Conservation (phyloP, 2,113 vertebrate species). For the Epinephelus fuscoguttatus region DNA sequence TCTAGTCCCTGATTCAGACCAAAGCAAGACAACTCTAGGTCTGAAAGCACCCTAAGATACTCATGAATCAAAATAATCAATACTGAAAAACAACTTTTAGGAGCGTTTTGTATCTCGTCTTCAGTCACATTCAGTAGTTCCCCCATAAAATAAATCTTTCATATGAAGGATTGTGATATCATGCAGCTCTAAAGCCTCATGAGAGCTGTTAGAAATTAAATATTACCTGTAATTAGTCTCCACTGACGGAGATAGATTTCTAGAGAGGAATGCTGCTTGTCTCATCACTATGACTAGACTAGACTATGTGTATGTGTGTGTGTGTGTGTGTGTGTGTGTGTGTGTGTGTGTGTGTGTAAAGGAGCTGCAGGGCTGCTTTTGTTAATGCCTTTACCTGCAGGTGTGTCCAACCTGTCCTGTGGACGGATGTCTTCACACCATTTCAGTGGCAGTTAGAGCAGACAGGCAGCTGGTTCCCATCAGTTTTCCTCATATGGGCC, state of each 20-base stretch:
- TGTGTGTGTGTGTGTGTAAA: constrained; percentile 17
- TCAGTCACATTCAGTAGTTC: not conserved
- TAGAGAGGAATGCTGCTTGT: not conserved
- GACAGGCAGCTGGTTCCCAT: constrained; percentile 60
- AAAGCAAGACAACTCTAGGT: too few relatives aligned
- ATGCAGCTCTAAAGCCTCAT: not conserved
- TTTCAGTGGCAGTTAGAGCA: constrained; percentile 40
- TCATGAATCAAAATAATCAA: not conserved
- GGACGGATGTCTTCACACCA: constrained; percentile 45
- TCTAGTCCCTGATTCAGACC: too few relatives aligned
- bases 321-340: constrained; percentile 1
- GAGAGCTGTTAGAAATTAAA: constrained; percentile 2
- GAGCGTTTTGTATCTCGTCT: not conserved
- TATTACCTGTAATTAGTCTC: not conserved
- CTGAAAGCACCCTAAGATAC: too few relatives aligned
- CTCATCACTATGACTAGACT: too few relatives aligned
- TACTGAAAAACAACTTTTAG: not conserved
- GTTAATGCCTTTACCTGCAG: constrained; percentile 66
- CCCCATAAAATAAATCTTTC: too few relatives aligned
- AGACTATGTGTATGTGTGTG: not conserved
- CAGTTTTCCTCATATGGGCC: constrained; percentile 32
- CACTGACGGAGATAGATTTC: not conserved
- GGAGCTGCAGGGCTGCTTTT: constrained; percentile 23
- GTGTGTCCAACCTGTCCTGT: constrained; percentile 50
- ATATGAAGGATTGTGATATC: constrained; percentile 13